Percentiles rank a stretch among this genome's conserved stretches.
Evolutionary conservation across 53 echinoderm and acorn worm genomes (phyloP).

Genomic region (Echinometra lucunter): DNA sequence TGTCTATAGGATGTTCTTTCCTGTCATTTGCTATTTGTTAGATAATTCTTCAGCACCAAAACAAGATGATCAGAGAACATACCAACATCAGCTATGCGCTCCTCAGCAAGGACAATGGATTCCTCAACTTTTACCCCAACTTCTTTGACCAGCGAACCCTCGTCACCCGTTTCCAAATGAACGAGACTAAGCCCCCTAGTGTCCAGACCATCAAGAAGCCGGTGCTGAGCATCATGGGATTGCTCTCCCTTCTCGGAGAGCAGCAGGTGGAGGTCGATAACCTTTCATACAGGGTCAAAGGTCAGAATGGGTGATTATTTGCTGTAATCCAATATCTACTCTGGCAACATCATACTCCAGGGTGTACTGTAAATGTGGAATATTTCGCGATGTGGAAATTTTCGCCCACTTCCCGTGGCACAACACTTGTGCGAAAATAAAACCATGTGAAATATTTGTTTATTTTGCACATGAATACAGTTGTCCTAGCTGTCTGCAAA

Average conservation of each 20-base stretch:
- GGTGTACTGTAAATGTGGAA: too few species aligned
- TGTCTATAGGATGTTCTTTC: too few species aligned
- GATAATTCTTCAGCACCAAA: conserved; percentile 94
- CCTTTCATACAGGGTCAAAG: too few species aligned
- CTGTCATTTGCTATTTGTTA: conserved; percentile 43
- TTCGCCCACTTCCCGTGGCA: too few species aligned
- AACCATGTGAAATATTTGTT: too few species aligned
- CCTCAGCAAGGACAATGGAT: conserved; percentile 99
- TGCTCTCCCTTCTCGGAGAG: conserved; percentile 87
- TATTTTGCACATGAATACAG: too few species aligned
- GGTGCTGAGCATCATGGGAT: conserved; percentile 91
- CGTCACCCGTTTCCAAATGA: conserved; percentile 94
- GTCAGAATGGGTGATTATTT: not conserved
- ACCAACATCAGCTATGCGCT: conserved; percentile 82
- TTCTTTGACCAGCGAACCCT: conserved; percentile 96
- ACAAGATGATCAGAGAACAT: conserved; percentile 75
- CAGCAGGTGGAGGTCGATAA: too few species aligned
- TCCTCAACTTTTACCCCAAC: conserved; percentile 89
- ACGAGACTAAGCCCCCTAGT: conserved; percentile 87
- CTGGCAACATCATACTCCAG: too few species aligned
- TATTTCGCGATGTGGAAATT: too few species aligned
- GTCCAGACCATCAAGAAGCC: conserved; percentile 96
- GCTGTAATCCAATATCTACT: too few species aligned
- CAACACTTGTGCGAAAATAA: too few species aligned
- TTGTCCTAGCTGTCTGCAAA: too few species aligned